Percentiles rank a stretch among this genome's conserved stretches.
Evolutionary conservation across 1,140 invertebrate species (phyloP).

Genomic region (Calephelis virginiensis): DNA sequence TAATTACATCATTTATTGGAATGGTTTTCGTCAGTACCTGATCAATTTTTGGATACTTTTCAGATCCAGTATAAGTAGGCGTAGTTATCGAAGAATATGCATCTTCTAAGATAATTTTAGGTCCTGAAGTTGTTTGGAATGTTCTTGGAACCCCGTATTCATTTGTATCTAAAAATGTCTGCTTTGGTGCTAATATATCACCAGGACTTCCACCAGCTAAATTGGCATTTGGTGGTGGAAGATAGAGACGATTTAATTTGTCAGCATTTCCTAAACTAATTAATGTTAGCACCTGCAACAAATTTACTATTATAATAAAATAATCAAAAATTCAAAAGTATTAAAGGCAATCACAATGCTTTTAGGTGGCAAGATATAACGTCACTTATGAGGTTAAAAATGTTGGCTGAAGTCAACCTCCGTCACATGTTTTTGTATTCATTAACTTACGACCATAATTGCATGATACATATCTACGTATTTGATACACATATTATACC

Average conservation of each 20-base stretch:
- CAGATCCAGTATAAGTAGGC: neutral
- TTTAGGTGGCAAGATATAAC: too few species aligned
- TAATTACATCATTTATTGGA: neutral
- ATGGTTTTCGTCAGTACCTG: neutral
- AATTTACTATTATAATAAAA: neutral
- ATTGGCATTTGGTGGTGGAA: slow-evolving; percentile 50
- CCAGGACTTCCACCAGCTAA: slow-evolving; percentile 39
- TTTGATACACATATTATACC: too few species aligned
- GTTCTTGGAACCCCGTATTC: neutral
- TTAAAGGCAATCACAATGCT: too few species aligned
- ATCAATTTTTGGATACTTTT: neutral
- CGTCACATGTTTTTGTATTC: too few species aligned
- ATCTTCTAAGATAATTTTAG: neutral
- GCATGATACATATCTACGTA: too few species aligned
- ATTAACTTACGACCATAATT: too few species aligned
- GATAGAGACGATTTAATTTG: slow-evolving; percentile 50
- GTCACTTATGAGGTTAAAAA: too few species aligned
- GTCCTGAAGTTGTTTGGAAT: neutral
- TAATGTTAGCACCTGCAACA: slow-evolving; percentile 25
- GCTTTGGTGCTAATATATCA: slow-evolving; percentile 34
- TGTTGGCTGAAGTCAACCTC: too few species aligned
- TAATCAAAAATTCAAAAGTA: too few species aligned
- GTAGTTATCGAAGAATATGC: neutral
- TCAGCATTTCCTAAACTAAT: slow-evolving; percentile 37
- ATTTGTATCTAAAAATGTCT: slow-evolving; percentile 22